A percentile compares a stretch with the other conserved stretches of the same genome.
phyloP scores from a whole-genome alignment of 2,797 vertebrate genomes.

The Sylvilagus floridanus region DNA sequence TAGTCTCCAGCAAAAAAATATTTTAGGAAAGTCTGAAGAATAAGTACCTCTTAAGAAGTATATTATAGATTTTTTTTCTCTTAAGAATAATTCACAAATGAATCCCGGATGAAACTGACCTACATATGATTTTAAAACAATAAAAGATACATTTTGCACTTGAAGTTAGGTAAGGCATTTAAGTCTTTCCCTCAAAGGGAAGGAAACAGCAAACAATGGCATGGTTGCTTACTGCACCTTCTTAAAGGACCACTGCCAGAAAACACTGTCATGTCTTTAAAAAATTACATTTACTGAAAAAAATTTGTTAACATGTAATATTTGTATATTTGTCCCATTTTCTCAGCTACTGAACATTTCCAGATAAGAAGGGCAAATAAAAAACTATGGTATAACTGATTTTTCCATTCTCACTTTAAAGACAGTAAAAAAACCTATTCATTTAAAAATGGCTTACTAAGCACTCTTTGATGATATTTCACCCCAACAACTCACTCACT shows the following conservation, averaged over 20 bases:
- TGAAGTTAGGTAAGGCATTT: conserved; percentile 46
- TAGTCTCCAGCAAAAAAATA: conserved; percentile 66
- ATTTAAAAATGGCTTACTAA: conserved; percentile 61
- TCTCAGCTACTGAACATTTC: conserved; percentile 30
- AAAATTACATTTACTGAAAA: too few relatives aligned
- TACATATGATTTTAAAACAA: conserved; percentile 61
- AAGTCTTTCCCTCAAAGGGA: neutral
- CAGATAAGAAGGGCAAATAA: conserved; percentile 41
- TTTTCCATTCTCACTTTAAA: conserved; percentile 57
- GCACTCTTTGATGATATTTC: conserved; percentile 39
- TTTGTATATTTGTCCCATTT: neutral
- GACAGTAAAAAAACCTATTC: conserved; percentile 4
- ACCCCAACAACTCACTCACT: conserved; percentile 37
- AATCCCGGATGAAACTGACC: conserved; percentile 39
- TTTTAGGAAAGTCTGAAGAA: conserved; percentile 66
- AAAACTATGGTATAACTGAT: neutral
- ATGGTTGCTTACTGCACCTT: conserved; percentile 26
- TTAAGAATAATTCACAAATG: conserved; percentile 60
- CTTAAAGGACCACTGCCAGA: conserved; percentile 13
- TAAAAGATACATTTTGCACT: neutral
- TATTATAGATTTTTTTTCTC: conserved; percentile 57
- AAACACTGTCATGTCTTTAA: neutral
- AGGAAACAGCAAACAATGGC: conserved; percentile 12
- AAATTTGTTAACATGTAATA: too few relatives aligned
- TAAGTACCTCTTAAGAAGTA: conserved; percentile 56